phyloP scores from a whole-genome alignment of 2,797 vertebrate species.

The Liparis tanakae region DNA sequence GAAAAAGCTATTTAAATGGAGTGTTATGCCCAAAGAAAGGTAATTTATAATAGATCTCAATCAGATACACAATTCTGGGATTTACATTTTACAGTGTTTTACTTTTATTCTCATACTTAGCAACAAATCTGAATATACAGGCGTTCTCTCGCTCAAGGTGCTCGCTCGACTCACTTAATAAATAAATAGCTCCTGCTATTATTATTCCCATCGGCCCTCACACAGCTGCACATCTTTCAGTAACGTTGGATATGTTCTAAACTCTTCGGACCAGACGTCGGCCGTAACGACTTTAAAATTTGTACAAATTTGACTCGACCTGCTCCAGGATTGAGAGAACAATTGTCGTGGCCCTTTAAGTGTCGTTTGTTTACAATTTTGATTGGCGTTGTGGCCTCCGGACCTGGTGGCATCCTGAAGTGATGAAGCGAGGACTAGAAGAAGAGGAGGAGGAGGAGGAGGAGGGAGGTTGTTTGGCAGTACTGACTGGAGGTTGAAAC shows the following conservation, averaged over 20 bases:
- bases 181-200: slow-evolving; percentile 62
- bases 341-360: slow-evolving; percentile 1
- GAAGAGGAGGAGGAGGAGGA: slow-evolving; percentile 36
- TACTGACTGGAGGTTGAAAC: slow-evolving; percentile 48
- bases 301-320: slow-evolving; percentile 21
- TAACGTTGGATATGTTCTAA: slow-evolving; percentile 61
- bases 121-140: slow-evolving; percentile 40
- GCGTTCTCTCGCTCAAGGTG: slow-evolving; percentile 20
- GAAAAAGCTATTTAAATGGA: slow-evolving; percentile 30
- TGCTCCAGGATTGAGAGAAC: slow-evolving; percentile 2
- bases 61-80: slow-evolving; percentile 46
- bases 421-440: slow-evolving; percentile 42
- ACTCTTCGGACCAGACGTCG: slow-evolving; percentile 34
- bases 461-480: slow-evolving; percentile 44
- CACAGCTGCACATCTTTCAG: slow-evolving; percentile 56
- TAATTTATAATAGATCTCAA: slow-evolving; percentile 28
- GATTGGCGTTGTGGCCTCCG: slow-evolving; percentile 15
- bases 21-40: not conserved
- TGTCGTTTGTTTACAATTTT: slow-evolving; percentile 14
- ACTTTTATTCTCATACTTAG: slow-evolving; percentile 7
- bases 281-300: slow-evolving; percentile 28
- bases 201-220: not conserved
- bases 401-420: slow-evolving; percentile 30
- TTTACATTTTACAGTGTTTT: slow-evolving; percentile 29
- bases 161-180: slow-evolving; percentile 56